A percentile compares a stretch with the other conserved stretches of the same genome.
Evolutionary conservation across 1,140 invertebrate species (phyloP).

Genomic region (Meloidogyne floridensis): DNA sequence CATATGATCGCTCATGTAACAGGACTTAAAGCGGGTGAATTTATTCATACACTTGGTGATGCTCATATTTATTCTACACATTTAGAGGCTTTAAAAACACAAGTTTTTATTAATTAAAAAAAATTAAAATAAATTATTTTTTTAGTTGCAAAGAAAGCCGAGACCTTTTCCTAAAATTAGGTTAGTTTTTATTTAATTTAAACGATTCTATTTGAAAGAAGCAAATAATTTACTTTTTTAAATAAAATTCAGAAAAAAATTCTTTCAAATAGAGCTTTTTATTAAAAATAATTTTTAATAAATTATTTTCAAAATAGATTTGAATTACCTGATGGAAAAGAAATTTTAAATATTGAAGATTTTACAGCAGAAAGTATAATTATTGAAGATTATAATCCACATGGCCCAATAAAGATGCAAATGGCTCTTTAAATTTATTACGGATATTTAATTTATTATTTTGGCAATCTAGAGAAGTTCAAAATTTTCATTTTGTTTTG

Average conservation of each 20-base stretch:
- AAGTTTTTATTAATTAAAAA: conserved; percentile 68
- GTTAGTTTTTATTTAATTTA: neutral
- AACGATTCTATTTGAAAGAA: neutral
- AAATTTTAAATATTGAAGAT: conserved; percentile 73
- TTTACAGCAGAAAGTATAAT: conserved; percentile 87
- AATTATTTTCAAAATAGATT: conserved; percentile 68
- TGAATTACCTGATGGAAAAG: conserved; percentile 67
- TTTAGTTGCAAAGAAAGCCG: conserved; percentile 76
- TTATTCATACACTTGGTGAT: conserved; percentile 93
- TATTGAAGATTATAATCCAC: conserved; percentile 82
- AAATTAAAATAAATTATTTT: conserved; percentile 33
- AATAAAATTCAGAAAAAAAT: too few relatives aligned
- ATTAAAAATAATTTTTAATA: too few relatives aligned
- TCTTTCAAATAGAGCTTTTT: too few relatives aligned
- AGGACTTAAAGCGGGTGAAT: conserved; percentile 85
- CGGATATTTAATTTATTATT: neutral
- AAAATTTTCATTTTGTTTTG: too few relatives aligned
- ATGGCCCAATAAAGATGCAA: conserved; percentile 87
- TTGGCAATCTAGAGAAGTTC: too few relatives aligned
- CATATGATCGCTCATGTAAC: conserved; percentile 95
- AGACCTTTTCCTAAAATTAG: conserved; percentile 74
- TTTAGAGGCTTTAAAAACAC: conserved; percentile 80
- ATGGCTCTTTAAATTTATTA: conserved; percentile 84
- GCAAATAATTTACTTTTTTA: neutral
- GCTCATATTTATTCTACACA: conserved; percentile 95